Base-by-base conservation (phyloP, 2,797 vertebrate species). In the Gorsachius magnificus region DNA sequence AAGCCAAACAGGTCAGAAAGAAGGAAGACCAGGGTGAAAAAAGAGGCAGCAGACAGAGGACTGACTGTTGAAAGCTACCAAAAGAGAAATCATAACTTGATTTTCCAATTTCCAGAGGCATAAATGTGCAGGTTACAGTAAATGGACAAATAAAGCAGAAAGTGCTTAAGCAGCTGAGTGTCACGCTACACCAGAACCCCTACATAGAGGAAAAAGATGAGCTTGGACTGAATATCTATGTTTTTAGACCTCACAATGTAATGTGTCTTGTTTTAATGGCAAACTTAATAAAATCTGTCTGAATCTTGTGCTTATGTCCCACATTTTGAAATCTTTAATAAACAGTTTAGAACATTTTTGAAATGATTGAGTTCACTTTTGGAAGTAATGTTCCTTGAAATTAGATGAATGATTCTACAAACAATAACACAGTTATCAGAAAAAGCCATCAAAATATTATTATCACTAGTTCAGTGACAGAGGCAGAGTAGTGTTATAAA, bases 381-480 rank as follows among this genome's bases (percentile, higher is more conserved):
- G 16, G 38, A 70, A 92, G 56, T 50, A 81, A 82, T 20, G 26
- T 84, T 80, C 51, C 92, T 90, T 93, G 79, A 91, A 92, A 86
- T 88, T 48, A 90, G 24, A 88, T n/a, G 4, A 93, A 92, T 71
- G 68, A 81, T 72, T 95, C 69, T 86, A 91, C 65, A 94, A 95
- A 91, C 35, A 92, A 50, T 93, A 93, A 72, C 25, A 76, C 9
- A 91, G 38, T 91, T 83, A 95, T 54, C 65, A 83, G 35, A 86
- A 95, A 66, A 8, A 69, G 21, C 12, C 65, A 76, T 86, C 53
- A 81, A 81, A 92, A 76, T 70, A 77, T 50, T 88, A 83, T 26
- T 86, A 72, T 48, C 38, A 51, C 28, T 41, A 53, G 20, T 88
- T 94, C 79, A n/a, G 43, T 65, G 53, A 64, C 41, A 28, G 63